Evolutionary conservation across 2,113 vertebrate genomes (phyloP), one percentile per base, ranked within the genome.

Genomic region (Thymallus thymallus): DNA sequence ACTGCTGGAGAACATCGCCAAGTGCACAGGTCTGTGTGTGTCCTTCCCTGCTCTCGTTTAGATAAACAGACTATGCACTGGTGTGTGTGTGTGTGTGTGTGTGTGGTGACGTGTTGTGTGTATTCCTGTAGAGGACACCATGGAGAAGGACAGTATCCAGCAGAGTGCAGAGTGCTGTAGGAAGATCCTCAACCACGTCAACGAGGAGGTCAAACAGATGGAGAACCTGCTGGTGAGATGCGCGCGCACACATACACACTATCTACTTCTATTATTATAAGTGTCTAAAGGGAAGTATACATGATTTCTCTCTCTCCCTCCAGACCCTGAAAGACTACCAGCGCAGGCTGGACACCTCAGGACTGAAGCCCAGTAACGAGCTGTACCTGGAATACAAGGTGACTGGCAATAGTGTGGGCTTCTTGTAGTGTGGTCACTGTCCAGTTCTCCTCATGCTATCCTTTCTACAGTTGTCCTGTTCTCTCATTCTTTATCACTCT

Each of bases 281-380:
- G 35, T 35, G 35, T 35, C 35, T 35, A 2, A 61, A 6, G 9
- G 6, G 23, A 48, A 14, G 12, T 51, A 51, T 5, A 5, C 4
- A 51, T 51, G 1, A 0, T 67, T 69, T 79, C 30, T 58, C n/a
- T 83, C 80, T 80, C 74, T 76, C 70, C 60, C 10, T 24, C 22
- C 86, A 97, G 96, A 92, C 90, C 76, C 88, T 97, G 73, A 95
- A 92, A 84, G 96, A 96, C 68, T 97, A 96, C 80, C 96, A 97
- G 91, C 92, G 94, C n/a, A 92, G 92, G 75, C 82, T 97, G 80
- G 96, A 97, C 77, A 91, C 95, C 68, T 96, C 95, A 55, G 93
- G 94, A n/a, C 86, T 97, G 4, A 91, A 92, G 81, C 93, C 95
- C 74, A 96, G 93, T 84, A 94, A 83, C 4, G 95, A 97, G 0